Evolutionary conservation across 2,113 vertebrate species (phyloP).

Genomic region (pig (Sus scrofa)): DNA sequence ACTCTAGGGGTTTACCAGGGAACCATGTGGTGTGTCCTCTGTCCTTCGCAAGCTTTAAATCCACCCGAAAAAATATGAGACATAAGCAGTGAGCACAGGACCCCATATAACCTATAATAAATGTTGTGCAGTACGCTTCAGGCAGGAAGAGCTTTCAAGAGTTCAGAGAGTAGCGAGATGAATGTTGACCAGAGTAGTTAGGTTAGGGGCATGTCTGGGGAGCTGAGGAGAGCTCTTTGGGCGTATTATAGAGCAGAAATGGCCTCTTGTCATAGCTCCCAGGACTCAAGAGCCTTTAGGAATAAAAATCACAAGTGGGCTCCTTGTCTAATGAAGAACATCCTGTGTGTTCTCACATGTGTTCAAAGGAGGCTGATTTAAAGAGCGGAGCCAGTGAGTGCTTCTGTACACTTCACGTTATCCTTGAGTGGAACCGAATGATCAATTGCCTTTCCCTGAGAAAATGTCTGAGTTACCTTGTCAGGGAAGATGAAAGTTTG

Average conservation of each 20-base stretch:
- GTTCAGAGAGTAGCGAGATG: slow-evolving; percentile 1
- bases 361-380: slow-evolving; percentile 43
- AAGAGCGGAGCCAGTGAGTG: slow-evolving; percentile 7
- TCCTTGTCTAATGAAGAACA: slow-evolving; percentile 47
- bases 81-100: not conserved
- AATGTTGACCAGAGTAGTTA: not conserved
- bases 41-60: slow-evolving; percentile 8
- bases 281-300: slow-evolving; percentile 58
- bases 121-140: not conserved
- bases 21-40: not conserved
- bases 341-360: slow-evolving; percentile 46
- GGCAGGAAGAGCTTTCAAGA: slow-evolving; percentile 26
- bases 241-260: not conserved
- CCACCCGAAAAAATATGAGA: not conserved
- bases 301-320: slow-evolving; percentile 51
- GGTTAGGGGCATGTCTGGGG: not conserved
- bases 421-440: slow-evolving; percentile 31
- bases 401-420: not conserved
- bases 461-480: slow-evolving; percentile 63
- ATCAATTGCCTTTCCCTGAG: slow-evolving; percentile 43
- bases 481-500: slow-evolving; percentile 64
- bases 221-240: not conserved
- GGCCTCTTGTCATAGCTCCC: not conserved
- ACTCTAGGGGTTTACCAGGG: not conserved
- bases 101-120: not conserved